Evolutionary conservation across 2,888 invertebrate genomes (phyloP).

Genomic region (Schrankia costaestrigalis): DNA sequence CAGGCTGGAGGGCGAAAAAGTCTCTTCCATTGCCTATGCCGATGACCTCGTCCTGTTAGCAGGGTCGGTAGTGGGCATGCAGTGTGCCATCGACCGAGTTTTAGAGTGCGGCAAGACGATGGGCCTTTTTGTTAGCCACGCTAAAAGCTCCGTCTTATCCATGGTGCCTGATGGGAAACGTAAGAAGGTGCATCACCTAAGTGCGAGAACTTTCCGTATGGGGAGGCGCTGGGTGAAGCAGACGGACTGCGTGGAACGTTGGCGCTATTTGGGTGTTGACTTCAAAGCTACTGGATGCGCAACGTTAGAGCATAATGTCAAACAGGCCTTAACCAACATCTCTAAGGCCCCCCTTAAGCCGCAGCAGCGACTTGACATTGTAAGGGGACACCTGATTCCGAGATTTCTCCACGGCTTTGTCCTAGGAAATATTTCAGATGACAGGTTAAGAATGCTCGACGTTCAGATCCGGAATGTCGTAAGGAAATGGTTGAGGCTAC

Average conservation of each 20-base stretch:
- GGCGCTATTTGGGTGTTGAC: no score
- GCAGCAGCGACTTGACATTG: conserved; percentile 44
- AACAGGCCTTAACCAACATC: conserved; percentile 9
- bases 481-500: conserved; percentile 20
- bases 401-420: conserved; percentile 45
- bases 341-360: conserved; percentile 33
- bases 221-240: conserved; percentile 25
- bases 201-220: conserved; percentile 18
- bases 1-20: conserved; percentile 18
- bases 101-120: conserved; percentile 13
- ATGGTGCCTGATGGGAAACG: conserved; percentile 34
- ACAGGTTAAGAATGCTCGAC: conserved; percentile 39
- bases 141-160: conserved; percentile 36
- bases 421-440: conserved; percentile 32
- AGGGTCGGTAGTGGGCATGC: conserved; percentile 37
- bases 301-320: conserved; percentile 29
- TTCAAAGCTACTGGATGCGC: conserved; percentile 37
- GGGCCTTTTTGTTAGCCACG: conserved; percentile 12
- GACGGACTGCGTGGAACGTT: conserved; percentile 27
- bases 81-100: no score
- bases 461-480: conserved; percentile 15
- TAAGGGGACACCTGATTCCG: conserved; percentile 49
- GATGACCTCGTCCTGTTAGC: conserved; percentile 40
- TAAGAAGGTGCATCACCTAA: conserved; percentile 28
- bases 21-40: conserved; percentile 48